Evolutionary conservation across 2,113 vertebrate genomes (phyloP).

Genomic region (Machaerirhynchus nigripectus): DNA sequence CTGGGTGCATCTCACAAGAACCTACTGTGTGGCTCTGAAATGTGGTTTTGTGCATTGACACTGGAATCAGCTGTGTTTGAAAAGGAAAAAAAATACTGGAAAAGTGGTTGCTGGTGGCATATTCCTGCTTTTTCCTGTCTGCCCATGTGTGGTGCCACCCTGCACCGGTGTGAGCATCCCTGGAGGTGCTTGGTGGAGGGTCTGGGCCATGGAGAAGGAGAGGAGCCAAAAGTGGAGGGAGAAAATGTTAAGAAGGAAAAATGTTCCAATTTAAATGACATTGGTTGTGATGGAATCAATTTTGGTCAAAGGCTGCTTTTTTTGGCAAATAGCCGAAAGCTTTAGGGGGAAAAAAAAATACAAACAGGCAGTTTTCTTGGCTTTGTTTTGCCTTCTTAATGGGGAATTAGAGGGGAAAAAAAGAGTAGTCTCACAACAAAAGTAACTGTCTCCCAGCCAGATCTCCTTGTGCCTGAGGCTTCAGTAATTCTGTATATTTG

Average conservation of each 20-base stretch:
- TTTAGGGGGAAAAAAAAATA: background rate
- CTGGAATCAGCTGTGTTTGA: background rate
- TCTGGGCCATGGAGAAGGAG: background rate
- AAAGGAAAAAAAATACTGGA: background rate
- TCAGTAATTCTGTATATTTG: background rate
- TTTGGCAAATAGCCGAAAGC: background rate
- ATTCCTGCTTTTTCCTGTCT: background rate
- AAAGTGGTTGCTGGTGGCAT: background rate
- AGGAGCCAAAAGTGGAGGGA: background rate
- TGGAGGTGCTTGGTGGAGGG: background rate
- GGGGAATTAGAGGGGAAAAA: background rate
- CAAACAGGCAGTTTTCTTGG: background rate
- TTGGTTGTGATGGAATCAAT: background rate
- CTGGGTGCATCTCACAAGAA: background rate
- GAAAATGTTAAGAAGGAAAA: background rate
- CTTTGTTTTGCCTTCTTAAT: background rate
- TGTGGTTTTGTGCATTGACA: background rate
- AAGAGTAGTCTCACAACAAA: background rate
- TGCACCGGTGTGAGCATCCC: fast-evolving
- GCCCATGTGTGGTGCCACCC: background rate
- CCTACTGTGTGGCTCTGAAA: background rate
- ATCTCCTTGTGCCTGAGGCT: background rate
- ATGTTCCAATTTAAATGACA: background rate
- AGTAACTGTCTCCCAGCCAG: background rate
- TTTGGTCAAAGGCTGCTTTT: background rate